Percentiles rank a stretch among this genome's conserved stretches.
phyloP scores from a whole-genome alignment of 2,888 invertebrate species.

The Drosophila vallismaia region DNA sequence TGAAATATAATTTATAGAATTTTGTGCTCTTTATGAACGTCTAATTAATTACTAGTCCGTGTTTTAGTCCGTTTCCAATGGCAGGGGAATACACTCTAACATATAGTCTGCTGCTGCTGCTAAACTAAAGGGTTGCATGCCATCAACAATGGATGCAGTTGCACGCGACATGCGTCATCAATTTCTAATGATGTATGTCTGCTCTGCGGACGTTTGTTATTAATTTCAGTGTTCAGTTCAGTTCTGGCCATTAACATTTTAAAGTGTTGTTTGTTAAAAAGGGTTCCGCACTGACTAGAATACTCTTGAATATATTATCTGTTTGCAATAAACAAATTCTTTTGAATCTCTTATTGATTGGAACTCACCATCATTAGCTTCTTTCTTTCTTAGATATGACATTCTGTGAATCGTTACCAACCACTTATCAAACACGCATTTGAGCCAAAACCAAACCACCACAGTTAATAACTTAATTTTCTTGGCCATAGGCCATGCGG shows the following conservation, averaged over 20 bases:
- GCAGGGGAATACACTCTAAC: constrained; percentile 5
- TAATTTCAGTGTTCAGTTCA: constrained; percentile 39
- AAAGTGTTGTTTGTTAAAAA: constrained; percentile 32
- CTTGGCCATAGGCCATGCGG: constrained; percentile 65
- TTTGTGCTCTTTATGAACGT: constrained; percentile 79
- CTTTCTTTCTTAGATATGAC: constrained; percentile 6
- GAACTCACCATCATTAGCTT: no score
- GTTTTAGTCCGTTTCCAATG: constrained; percentile 49
- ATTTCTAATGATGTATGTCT: constrained; percentile 78
- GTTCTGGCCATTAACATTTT: constrained; percentile 46
- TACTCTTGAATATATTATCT: no score
- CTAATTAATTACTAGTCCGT: constrained; percentile 72
- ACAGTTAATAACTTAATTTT: constrained; percentile 72
- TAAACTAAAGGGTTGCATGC: constrained; percentile 34
- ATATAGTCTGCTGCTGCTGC: constrained; percentile 17
- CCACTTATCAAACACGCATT: constrained; percentile 44
- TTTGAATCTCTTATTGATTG: no score
- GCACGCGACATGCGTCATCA: constrained; percentile 80
- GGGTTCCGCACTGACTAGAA: constrained; percentile 13
- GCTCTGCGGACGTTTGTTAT: constrained; percentile 62
- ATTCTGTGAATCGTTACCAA: constrained; percentile 61
- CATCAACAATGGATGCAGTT: constrained; percentile 49
- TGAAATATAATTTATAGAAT: constrained; percentile 77
- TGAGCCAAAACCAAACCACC: constrained; percentile 14
- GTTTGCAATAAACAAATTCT: no score